These are phyloP conservation scores for Catostomus latipinnis DNA, from an alignment of 2,797 vertebrate species.

Conservation along the genomic window DNA sequence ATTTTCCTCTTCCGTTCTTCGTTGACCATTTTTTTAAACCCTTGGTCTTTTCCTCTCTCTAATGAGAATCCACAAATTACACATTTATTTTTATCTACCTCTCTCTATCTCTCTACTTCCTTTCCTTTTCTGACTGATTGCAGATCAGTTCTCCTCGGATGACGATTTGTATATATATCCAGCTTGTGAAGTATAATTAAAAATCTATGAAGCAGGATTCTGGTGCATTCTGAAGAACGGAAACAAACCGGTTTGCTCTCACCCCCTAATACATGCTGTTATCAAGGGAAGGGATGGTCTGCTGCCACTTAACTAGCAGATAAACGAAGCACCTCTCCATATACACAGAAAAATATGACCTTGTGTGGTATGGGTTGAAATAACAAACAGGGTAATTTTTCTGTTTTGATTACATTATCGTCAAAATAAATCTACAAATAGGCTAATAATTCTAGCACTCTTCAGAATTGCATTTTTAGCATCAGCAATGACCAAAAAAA, in stretches of 20 bases:
- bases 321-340: neutral
- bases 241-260: neutral
- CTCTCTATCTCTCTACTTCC: neutral
- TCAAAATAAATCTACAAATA: neutral
- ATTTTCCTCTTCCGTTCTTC: neutral
- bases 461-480: too few relatives aligned
- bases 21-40: neutral
- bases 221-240: constrained; percentile 2
- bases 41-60: neutral
- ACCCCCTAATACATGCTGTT: too few relatives aligned
- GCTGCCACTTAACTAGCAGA: neutral
- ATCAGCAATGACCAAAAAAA: neutral
- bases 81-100: neutral
- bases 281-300: neutral
- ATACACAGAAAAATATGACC: neutral
- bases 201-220: constrained; percentile 15
- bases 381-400: neutral
- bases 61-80: neutral
- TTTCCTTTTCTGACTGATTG: neutral
- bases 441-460: too few relatives aligned
- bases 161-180: neutral
- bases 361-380: neutral
- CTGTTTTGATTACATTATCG: neutral
- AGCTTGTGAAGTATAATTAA: constrained; percentile 23
- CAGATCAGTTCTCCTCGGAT: neutral